A percentile compares a stretch with the other conserved stretches of the same genome.
Conservation (phyloP, 1,140 invertebrate genomes). For the Orchestia grillus region DNA sequence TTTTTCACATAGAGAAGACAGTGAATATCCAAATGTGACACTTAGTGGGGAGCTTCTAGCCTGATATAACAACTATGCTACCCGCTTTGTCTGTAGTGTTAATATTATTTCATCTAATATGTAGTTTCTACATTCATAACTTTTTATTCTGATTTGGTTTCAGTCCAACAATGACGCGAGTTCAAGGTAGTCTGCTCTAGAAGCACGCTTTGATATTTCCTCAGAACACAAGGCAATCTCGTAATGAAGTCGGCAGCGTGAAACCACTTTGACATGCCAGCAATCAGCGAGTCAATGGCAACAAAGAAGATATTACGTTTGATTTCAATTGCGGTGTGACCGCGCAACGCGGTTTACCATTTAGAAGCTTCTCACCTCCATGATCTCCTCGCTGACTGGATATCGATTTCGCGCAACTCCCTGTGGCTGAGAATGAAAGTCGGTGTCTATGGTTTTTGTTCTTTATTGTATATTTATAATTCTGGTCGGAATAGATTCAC, state of each 20-base stretch:
- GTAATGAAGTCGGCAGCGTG: neutral
- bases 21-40: neutral
- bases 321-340: neutral
- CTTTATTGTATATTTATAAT: neutral
- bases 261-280: neutral
- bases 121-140: neutral
- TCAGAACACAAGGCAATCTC: neutral
- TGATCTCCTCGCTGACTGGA: neutral
- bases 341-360: neutral
- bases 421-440: neutral
- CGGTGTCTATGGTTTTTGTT: neutral
- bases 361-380: neutral
- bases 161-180: neutral
- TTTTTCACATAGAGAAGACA: no score
- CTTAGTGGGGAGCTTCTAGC: neutral
- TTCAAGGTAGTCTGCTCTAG: neutral
- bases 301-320: neutral
- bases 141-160: neutral
- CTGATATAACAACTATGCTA: neutral
- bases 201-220: neutral
- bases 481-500: neutral
- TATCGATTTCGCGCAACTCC: neutral
- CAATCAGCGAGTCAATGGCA: neutral
- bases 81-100: neutral
- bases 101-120: neutral